Percentiles rank a stretch among this genome's conserved stretches.
phyloP scores from a whole-genome alignment of 2,113 vertebrate genomes.

The Rhynchopsitta pachyrhyncha region DNA sequence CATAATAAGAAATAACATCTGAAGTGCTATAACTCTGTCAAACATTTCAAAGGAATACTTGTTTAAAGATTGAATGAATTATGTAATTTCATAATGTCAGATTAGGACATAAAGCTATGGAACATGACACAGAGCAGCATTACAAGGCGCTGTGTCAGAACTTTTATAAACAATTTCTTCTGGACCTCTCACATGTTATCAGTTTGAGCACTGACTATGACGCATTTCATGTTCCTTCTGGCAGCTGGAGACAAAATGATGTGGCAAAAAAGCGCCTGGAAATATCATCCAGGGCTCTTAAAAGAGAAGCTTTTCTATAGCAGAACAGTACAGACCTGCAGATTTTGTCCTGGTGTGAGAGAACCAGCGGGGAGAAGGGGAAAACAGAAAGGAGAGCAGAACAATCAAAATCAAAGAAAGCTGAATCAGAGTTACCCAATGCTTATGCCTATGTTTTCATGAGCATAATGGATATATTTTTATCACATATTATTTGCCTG shows the following conservation, averaged over 20 bases:
- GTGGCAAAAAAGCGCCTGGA: slow-evolving; percentile 29
- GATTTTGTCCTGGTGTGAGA: background rate
- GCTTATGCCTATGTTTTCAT: background rate
- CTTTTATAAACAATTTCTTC: slow-evolving; percentile 63
- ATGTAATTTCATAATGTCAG: slow-evolving; percentile 66
- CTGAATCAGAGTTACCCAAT: background rate
- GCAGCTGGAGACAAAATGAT: slow-evolving; percentile 55
- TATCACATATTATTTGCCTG: background rate
- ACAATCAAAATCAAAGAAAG: background rate
- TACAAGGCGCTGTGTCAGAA: slow-evolving; percentile 60
- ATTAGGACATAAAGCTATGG: slow-evolving; percentile 56
- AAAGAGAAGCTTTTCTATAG: background rate
- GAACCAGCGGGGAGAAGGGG: background rate
- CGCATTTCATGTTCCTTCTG: slow-evolving; percentile 52
- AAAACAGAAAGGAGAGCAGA: background rate
- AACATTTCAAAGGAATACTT: slow-evolving; percentile 68
- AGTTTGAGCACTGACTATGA: slow-evolving; percentile 51
- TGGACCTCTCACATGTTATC: slow-evolving; percentile 54
- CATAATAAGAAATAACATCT: slow-evolving; percentile 62
- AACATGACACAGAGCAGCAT: slow-evolving; percentile 66
- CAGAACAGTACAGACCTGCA: background rate
- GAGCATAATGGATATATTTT: background rate
- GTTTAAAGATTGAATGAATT: slow-evolving; percentile 59
- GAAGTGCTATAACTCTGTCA: slow-evolving; percentile 60
- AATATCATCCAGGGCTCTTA: slow-evolving; percentile 25